Base-by-base conservation (phyloP, 2,888 invertebrate genomes). In the Volucella inflata region DNA sequence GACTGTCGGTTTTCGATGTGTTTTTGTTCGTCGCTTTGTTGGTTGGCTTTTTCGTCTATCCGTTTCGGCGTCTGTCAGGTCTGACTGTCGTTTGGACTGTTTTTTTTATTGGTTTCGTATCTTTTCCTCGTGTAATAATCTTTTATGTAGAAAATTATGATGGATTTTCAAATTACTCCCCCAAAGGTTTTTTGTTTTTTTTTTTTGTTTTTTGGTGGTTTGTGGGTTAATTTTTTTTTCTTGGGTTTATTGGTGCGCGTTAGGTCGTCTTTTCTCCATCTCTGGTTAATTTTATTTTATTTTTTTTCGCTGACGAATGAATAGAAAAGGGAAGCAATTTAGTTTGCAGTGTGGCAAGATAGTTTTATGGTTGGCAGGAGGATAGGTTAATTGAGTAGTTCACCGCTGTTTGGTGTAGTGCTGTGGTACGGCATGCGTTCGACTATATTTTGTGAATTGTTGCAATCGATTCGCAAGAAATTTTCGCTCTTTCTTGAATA, bases 61-160 rank as follows among this genome's bases (percentile, higher is more conserved):
- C 16, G 38, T 40, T 16, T 38, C 38, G 30, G 8, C 11, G 30
- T 57, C 14, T n/a, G 10, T n/a, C 40, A 14, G n/a, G 10, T 38
- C 38, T 71, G 48, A n/a, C 42, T 50, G 51, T 72, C 17, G 57
- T 50, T 71, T 46, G 21, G 53, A 30, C 57, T 42, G 72, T 14
- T 70, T 46, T 67, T 67, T 51, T 67, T 42, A 16, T 80, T 57
- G 51, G 68, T 57, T 72, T 74, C 64, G 74, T 84, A 85, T 85
- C 85, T 85, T 81, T 81, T 77, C 59, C 85, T 81, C 81, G 76
- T 81, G 81, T 85, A 85, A 85, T 85, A 85, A 85, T 85, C 81
- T 85, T 81, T 85, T 85, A 81, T 80, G 72, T 81, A 77, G 81
- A 85, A 85, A 85, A 85, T 85, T 85, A 85, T 85, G 81, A 85